Evolutionary conservation across 2,113 vertebrate species (phyloP).

Genomic region (Sprattus sprattus): DNA sequence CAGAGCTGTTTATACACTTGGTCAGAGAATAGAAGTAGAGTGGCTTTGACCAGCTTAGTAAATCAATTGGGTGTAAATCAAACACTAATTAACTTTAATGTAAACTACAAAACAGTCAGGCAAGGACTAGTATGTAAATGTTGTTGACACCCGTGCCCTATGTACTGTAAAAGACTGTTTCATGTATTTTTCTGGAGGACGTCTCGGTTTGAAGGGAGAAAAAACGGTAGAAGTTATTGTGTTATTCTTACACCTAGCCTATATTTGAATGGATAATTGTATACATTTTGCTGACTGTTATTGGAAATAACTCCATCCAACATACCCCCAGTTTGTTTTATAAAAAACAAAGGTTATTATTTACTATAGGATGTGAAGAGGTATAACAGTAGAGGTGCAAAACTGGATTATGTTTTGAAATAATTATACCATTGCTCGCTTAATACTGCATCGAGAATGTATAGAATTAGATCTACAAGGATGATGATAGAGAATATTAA

Average conservation of each 20-base stretch:
- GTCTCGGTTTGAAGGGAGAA: conserved; percentile 43
- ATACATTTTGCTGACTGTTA: neutral
- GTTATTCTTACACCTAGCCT: neutral
- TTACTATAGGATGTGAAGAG: too few relatives aligned
- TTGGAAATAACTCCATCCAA: neutral
- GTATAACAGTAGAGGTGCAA: too few relatives aligned
- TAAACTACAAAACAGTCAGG: conserved; percentile 66
- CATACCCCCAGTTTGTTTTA: neutral
- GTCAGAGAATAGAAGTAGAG: conserved; percentile 67
- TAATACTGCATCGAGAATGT: too few relatives aligned
- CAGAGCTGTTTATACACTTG: conserved; percentile 62
- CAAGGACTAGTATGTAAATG: conserved; percentile 59
- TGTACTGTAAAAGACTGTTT: conserved; percentile 52
- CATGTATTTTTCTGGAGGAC: conserved; percentile 56
- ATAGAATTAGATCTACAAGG: too few relatives aligned
- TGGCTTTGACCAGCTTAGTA: conserved; percentile 63
- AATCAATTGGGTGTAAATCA: conserved; percentile 71
- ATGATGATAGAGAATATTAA: too few relatives aligned
- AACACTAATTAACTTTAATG: conserved; percentile 69
- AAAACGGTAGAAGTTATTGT: conserved; percentile 43
- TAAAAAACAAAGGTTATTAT: neutral
- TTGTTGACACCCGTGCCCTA: conserved; percentile 64
- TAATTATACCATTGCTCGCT: too few relatives aligned
- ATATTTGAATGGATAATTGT: neutral
- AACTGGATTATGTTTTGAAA: too few relatives aligned